phyloP scores from a whole-genome alignment of 2,888 invertebrate species.

The Melipona beecheii region DNA sequence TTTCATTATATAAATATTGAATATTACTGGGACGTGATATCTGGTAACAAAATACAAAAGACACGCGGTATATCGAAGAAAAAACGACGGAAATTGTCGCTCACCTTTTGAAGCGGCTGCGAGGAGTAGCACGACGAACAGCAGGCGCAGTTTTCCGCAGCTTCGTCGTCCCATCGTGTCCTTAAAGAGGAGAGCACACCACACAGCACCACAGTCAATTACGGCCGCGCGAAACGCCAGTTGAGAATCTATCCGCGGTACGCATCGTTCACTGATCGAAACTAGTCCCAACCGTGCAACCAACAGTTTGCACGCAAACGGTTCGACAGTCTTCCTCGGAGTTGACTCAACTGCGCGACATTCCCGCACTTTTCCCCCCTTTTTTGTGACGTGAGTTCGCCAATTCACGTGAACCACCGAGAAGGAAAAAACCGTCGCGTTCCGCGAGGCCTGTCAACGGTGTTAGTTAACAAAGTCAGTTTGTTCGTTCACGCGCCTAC shows the following conservation, averaged over 20 bases:
- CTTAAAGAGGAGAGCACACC: conserved; percentile 38
- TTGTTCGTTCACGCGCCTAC: not conserved
- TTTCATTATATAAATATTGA: not conserved
- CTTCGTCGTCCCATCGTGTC: conserved; percentile 58
- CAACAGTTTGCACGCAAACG: not conserved
- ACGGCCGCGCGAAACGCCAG: conserved; percentile 39
- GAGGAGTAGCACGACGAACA: conserved; percentile 54
- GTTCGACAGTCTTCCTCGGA: not conserved
- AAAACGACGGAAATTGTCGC: not conserved
- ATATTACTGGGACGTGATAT: not conserved
- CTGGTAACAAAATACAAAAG: too few species aligned
- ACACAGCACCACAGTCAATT: conserved; percentile 55
- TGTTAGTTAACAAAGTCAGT: not conserved
- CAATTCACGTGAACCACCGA: not conserved
- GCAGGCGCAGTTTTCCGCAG: conserved; percentile 46
- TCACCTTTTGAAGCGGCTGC: conserved; percentile 57
- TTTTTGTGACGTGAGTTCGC: not conserved
- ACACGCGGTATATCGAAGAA: too few species aligned
- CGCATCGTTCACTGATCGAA: conserved; percentile 53
- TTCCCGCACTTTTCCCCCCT: conserved; percentile 10
- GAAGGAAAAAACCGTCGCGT: too few species aligned
- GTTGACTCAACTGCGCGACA: not conserved
- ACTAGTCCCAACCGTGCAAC: conserved; percentile 22
- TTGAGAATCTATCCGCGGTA: conserved; percentile 32
- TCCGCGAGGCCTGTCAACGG: not conserved